Evolutionary conservation across 1,140 invertebrate species (phyloP), one percentile per base, ranked within the genome.

Genomic region (Oryctes rhinoceros): DNA sequence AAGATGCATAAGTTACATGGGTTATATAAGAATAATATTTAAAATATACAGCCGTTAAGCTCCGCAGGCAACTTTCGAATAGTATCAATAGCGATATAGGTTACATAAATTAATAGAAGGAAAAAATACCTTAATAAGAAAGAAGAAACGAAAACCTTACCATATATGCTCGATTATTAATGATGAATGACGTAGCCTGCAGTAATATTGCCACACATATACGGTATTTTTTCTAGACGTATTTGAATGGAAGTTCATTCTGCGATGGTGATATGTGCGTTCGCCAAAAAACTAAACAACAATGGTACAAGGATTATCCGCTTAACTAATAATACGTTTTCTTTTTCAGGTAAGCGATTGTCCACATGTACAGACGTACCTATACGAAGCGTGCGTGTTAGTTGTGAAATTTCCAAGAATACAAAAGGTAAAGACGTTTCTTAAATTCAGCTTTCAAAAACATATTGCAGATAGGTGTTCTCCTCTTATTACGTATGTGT

Each of bases 301-400:
- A 71, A 71, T 71, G 65, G 65, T 71, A 71, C 65, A 71, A 71
- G 65, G 65, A 24, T 71, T 35, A 71, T 71, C 65, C 65, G 65
- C 65, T 71, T 71, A 71, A 71, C 65, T 71, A 71, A 71, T 71
- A 71, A 71, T 24, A 30, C 24, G 65, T 71, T 71, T 71, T 71
- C 65, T 71, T 71, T 71, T 71, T 71, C 65, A 71, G 65, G 65
- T 71, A 71, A 71, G 65, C 65, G 65, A 71, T 71, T 71, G 65
- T 71, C 65, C 65, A 35, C 65, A 30, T 24, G 24, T 35, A 24
- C 20, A 13, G 18, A 24, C 24, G 11, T 35, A 35, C 24, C 35
- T 71, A 13, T 24, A 35, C 24, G 20, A 71, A 35, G 3, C 35
- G 65, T 67, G 62, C 24, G 65, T 15, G 65, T 18, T 37, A 24